A percentile compares a stretch with the other conserved stretches of the same genome.
Evolutionary conservation across 1,140 invertebrate species (phyloP).

Genomic region (Drosophila watanabei): DNA sequence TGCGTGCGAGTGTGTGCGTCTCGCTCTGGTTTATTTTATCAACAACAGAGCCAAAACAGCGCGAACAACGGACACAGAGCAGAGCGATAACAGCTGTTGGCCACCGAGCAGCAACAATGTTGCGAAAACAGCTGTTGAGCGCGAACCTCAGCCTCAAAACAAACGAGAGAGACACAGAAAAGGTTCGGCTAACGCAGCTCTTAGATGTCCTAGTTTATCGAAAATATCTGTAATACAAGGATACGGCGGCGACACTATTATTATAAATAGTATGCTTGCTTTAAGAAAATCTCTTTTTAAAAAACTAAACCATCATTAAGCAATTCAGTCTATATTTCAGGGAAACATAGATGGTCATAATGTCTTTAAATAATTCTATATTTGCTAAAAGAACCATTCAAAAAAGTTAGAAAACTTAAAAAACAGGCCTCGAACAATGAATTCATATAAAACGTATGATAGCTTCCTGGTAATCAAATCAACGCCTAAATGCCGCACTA

Average conservation of each 20-base stretch:
- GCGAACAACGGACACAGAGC: conserved; percentile 19
- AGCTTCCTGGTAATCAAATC: background rate
- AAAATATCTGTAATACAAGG: background rate
- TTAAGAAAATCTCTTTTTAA: background rate
- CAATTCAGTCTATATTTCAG: background rate
- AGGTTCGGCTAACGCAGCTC: background rate
- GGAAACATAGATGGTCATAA: background rate
- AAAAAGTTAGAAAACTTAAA: background rate
- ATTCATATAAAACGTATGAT: background rate
- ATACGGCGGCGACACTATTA: too few species aligned
- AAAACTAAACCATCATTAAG: background rate
- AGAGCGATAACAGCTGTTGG: conserved; percentile 72
- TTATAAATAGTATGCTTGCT: too few species aligned
- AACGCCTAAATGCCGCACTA: background rate
- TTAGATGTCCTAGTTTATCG: too few species aligned
- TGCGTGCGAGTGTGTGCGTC: conserved; percentile 26
- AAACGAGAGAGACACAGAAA: conserved; percentile 22
- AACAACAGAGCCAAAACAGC: conserved; percentile 57
- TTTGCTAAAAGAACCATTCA: too few species aligned
- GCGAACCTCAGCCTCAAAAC: conserved; percentile 43
- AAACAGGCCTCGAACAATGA: background rate
- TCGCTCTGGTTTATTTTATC: conserved; percentile 43
- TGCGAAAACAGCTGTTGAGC: conserved; percentile 75
- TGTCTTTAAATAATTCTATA: background rate
- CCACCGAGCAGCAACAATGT: conserved; percentile 64